Percentiles rank a stretch among this genome's conserved stretches.
Evolutionary conservation across 2,113 vertebrate genomes (phyloP).

Genomic region (Lepus timidus): DNA sequence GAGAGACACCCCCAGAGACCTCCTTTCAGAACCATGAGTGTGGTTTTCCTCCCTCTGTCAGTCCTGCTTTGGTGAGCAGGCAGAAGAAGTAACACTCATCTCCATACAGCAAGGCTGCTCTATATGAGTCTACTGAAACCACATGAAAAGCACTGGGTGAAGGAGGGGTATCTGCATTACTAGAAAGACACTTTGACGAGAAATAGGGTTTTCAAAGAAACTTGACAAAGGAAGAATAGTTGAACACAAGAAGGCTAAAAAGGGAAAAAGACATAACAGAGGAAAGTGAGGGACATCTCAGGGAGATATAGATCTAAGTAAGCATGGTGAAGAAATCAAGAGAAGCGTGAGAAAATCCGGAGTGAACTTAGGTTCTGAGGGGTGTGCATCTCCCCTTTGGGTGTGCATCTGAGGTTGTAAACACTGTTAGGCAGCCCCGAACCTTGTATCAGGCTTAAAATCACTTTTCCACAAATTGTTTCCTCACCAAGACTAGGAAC

Average conservation of each 20-base stretch:
- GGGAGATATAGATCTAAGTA: neutral
- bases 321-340: conserved; percentile 16
- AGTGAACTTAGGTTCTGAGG: conserved; percentile 19
- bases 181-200: conserved; percentile 69
- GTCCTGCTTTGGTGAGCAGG: neutral
- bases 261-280: neutral
- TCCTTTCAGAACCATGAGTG: neutral
- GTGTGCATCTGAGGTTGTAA: neutral
- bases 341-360: neutral
- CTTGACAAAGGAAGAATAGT: neutral
- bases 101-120: conserved; percentile 45
- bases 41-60: neutral
- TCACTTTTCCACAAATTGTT: conserved; percentile 8
- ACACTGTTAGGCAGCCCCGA: neutral
- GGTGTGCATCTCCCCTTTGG: neutral
- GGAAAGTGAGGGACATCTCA: neutral
- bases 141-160: conserved; percentile 44
- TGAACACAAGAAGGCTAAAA: conserved; percentile 15
- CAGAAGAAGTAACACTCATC: conserved; percentile 38
- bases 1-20: neutral
- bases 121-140: conserved; percentile 65
- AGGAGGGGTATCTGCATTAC: conserved; percentile 49
- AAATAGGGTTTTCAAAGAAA: conserved; percentile 49
- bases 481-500: neutral
- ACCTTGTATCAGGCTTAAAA: neutral